Conservation (phyloP, 1,140 invertebrate species). For the Brachionus rotundiformis region DNA sequence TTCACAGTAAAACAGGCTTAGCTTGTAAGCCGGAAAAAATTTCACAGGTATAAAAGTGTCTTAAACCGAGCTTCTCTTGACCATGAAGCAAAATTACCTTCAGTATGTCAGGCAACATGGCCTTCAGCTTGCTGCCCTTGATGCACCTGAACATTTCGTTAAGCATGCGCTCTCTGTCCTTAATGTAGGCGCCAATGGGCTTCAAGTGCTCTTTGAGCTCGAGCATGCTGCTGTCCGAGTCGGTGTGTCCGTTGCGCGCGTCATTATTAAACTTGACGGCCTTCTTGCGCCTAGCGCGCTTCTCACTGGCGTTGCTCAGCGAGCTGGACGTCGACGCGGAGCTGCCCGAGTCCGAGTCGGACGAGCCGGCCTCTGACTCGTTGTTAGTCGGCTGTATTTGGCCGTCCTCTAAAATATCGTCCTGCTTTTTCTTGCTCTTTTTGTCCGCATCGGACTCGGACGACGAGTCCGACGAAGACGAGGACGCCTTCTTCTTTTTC, state of each 20-base stretch:
- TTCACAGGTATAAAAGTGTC: not conserved
- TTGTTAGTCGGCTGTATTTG: not conserved
- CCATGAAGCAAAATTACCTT: constrained; percentile 56
- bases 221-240: constrained; percentile 52
- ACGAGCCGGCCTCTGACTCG: not conserved
- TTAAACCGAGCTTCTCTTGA: not conserved
- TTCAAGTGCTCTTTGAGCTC: constrained; percentile 58
- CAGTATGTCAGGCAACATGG: constrained; percentile 59
- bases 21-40: too few relatives aligned
- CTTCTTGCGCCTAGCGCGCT: not conserved
- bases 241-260: constrained; percentile 20
- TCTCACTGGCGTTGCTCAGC: not conserved
- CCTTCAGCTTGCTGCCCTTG: constrained; percentile 56
- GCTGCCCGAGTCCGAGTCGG: not conserved
- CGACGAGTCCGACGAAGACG: not conserved
- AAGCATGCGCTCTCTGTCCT: constrained; percentile 57
- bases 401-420: constrained; percentile 10
- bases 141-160: constrained; percentile 60
- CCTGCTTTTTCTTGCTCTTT: not conserved
- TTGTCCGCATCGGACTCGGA: not conserved
- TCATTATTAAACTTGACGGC: constrained; percentile 14
- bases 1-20: too few relatives aligned
- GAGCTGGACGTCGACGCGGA: not conserved
- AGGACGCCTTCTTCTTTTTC: not conserved
- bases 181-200: constrained; percentile 58